These are phyloP conservation scores for Benthosema pterotum DNA, from an alignment of 2,797 vertebrate genomes.

Conservation along the genomic window DNA sequence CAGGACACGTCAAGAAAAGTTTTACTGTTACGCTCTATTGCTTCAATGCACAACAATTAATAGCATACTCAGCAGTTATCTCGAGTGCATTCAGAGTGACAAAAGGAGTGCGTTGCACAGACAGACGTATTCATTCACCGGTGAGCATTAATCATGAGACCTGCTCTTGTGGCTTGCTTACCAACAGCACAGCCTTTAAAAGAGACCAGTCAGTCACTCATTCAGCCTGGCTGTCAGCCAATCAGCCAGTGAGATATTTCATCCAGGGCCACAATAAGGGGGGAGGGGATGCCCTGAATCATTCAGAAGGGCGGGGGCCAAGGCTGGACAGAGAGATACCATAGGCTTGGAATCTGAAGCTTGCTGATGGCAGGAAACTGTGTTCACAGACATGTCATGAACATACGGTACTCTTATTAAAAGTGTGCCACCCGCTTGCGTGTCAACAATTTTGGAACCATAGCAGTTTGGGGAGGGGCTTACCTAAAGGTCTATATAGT, in stretches of 20 bases:
- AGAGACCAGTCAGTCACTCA: slow-evolving; percentile 24
- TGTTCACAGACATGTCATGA: too few relatives aligned
- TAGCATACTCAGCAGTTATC: background rate
- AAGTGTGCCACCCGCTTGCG: too few relatives aligned
- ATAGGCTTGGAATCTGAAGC: too few relatives aligned
- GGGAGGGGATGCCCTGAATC: too few relatives aligned
- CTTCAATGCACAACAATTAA: background rate
- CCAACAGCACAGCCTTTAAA: slow-evolving; percentile 28
- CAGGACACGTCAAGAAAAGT: background rate
- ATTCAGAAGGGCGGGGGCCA: too few relatives aligned
- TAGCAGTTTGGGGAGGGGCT: too few relatives aligned
- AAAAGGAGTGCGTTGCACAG: slow-evolving; percentile 3
- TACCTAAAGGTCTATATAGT: too few relatives aligned
- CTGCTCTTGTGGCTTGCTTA: slow-evolving; percentile 17
- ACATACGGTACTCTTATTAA: too few relatives aligned
- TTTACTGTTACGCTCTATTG: background rate
- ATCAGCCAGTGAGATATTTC: slow-evolving; percentile 18
- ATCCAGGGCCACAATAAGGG: too few relatives aligned
- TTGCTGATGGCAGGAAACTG: too few relatives aligned
- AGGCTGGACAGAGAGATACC: too few relatives aligned
- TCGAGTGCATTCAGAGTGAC: slow-evolving; percentile 8
- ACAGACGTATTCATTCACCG: slow-evolving; percentile 24
- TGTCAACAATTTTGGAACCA: too few relatives aligned
- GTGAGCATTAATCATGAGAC: slow-evolving; percentile 21
- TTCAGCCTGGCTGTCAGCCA: background rate